These are phyloP conservation scores for Heliconius hermathena DNA, from an alignment of 1,140 invertebrate species.

Conservation along the genomic window DNA sequence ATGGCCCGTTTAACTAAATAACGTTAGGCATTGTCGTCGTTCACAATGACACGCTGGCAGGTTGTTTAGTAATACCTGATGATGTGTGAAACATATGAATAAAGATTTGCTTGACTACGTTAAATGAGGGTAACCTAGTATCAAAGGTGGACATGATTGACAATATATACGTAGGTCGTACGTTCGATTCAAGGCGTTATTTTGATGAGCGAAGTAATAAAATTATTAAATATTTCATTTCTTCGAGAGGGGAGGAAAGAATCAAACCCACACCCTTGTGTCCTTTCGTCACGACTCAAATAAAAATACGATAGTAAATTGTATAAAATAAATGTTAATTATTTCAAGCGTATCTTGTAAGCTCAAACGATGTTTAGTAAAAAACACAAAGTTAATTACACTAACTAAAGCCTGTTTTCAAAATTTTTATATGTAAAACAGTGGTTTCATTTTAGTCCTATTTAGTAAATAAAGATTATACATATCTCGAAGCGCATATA, in stretches of 20 bases:
- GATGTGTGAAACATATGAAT: constrained; percentile 28
- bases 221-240: too few species aligned
- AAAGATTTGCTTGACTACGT: neutral
- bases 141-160: neutral
- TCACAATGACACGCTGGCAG: constrained; percentile 59
- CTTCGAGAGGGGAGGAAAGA: too few species aligned
- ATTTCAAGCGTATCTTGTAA: neutral
- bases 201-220: too few species aligned
- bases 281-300: too few species aligned
- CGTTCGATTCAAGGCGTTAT: neutral
- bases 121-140: neutral
- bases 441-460: neutral
- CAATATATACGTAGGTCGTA: neutral
- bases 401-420: neutral
- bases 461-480: constrained; percentile 25
- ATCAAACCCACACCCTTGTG: too few species aligned
- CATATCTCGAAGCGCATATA: constrained; percentile 30
- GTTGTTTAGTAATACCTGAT: constrained; percentile 49
- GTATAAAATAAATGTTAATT: neutral
- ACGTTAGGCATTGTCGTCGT: constrained; percentile 47
- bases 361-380: neutral
- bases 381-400: neutral
- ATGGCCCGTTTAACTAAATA: constrained; percentile 66
- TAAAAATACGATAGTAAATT: neutral
- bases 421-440: neutral